Evolutionary conservation across 2,888 invertebrate species (phyloP), one percentile per base, ranked within the genome.

Genomic region (Noctua janthe): DNA sequence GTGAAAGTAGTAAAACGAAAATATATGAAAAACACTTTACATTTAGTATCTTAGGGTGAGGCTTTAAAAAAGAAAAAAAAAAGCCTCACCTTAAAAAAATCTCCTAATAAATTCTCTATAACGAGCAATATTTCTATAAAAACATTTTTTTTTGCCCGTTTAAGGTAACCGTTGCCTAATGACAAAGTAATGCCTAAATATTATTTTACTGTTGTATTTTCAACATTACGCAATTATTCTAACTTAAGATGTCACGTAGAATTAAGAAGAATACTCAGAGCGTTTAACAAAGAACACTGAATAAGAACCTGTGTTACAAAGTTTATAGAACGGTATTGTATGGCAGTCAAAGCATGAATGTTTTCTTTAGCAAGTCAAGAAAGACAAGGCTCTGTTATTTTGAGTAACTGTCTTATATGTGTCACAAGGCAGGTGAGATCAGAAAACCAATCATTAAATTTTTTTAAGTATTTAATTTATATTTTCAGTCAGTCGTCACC

Each of bases 381-480:
- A 76, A 76, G 76, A 66, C 71, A 74, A n/a, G 82, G 73, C 69
- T 47, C 23, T 78, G 56, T 83, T 85, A 73, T 81, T 85, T 73
- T 35, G 15, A 66, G 51, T 47, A 29, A 85, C 70, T 62, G 47
- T 73, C n/a, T 73, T 56, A 47, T 35, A 43, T 15, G 20, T 67
- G 7, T 15, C 85, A 74, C 11, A 5, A 49, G 3, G n/a, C 4
- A 5, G 6, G 23, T n/a, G 2, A 62, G 0, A 39, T 51, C 64
- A 82, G 79, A 79, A 84, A n/a, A n/a, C 5, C n/a, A 70, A 35
- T 0, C 20, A 10, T n/a, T 2, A 2, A 23, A 23, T 29, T 29
- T 29, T 29, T 29, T 29, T 39, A 43, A 43, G 43, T 7, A 43
- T 47, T 47, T 47, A 10, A 54, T 54, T 54, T 54, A 20, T 17